Percentiles rank a stretch among this genome's conserved stretches.
These are phyloP conservation scores for Biston betularia DNA, from an alignment of 2,888 invertebrate species.

Conservation along the genomic window DNA sequence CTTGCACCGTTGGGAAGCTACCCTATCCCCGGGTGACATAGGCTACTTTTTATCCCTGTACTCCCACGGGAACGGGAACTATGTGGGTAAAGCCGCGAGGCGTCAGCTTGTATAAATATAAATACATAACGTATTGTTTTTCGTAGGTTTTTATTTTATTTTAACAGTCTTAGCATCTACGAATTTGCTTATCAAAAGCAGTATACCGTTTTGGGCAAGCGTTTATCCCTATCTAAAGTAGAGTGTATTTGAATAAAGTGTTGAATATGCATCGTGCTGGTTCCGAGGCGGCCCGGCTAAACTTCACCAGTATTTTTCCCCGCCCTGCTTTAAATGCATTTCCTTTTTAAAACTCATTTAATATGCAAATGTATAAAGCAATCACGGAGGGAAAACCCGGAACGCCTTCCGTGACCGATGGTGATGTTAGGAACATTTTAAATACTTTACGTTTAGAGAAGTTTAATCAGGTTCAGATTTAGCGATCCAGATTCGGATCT, in stretches of 20 bases:
- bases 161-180: background rate
- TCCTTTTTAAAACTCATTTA: slow-evolving; percentile 44
- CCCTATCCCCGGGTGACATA: no score
- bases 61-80: no score
- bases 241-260: slow-evolving; percentile 19
- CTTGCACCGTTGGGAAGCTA: no score
- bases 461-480: background rate
- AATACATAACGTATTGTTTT: no score
- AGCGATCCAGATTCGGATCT: background rate
- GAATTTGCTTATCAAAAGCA: slow-evolving; percentile 4
- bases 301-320: slow-evolving; percentile 41
- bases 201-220: background rate
- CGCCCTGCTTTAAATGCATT: slow-evolving; percentile 41
- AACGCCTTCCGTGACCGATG: background rate
- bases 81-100: no score
- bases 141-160: background rate
- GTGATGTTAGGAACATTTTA: slow-evolving; percentile 4
- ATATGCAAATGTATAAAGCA: slow-evolving; percentile 43
- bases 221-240: slow-evolving; percentile 2
- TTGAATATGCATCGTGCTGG: slow-evolving; percentile 25
- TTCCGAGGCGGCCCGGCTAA: slow-evolving; percentile 19
- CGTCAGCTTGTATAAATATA: no score
- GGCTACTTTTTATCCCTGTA: no score
- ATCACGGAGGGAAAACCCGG: slow-evolving; percentile 29
- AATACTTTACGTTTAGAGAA: background rate